These are phyloP conservation scores for Nymphalis c-album DNA, from an alignment of 2,888 invertebrate species.

Conservation along the genomic window DNA sequence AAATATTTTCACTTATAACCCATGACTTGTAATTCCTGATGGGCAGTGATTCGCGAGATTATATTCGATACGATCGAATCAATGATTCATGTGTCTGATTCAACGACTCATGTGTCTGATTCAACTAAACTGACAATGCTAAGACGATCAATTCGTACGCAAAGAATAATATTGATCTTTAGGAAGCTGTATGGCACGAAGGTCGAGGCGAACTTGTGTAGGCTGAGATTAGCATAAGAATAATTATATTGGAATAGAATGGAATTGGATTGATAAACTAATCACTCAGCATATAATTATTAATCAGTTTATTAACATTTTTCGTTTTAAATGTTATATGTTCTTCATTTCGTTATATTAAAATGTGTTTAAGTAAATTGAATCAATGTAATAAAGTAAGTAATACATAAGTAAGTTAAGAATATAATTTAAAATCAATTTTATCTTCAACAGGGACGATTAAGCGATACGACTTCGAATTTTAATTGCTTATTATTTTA, in stretches of 20 bases:
- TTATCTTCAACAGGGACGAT: not conserved
- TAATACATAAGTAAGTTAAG: no score
- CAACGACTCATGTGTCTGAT: slow-evolving; percentile 40
- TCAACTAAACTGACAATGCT: slow-evolving; percentile 34
- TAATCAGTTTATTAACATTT: not conserved
- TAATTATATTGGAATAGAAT: slow-evolving; percentile 7
- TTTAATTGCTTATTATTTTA: slow-evolving; percentile 68
- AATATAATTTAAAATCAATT: not conserved
- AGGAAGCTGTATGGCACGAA: slow-evolving; percentile 22
- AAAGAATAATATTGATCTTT: slow-evolving; percentile 40
- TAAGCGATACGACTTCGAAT: slow-evolving; percentile 52
- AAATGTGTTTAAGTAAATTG: not conserved
- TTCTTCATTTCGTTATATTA: not conserved
- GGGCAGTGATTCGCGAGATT: slow-evolving; percentile 39
- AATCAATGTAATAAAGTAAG: no score
- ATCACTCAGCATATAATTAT: not conserved
- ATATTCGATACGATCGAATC: slow-evolving; percentile 34
- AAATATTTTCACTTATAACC: slow-evolving; percentile 36
- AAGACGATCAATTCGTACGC: slow-evolving; percentile 33
- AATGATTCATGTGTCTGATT: slow-evolving; percentile 41
- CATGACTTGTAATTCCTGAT: slow-evolving; percentile 36
- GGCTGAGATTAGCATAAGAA: slow-evolving; percentile 1
- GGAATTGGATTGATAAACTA: not conserved
- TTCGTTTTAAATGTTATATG: not conserved
- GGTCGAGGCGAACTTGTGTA: slow-evolving; percentile 10